These are phyloP conservation scores for Leuciscus idus DNA, from an alignment of 2,113 vertebrate genomes.

Conservation along the genomic window DNA sequence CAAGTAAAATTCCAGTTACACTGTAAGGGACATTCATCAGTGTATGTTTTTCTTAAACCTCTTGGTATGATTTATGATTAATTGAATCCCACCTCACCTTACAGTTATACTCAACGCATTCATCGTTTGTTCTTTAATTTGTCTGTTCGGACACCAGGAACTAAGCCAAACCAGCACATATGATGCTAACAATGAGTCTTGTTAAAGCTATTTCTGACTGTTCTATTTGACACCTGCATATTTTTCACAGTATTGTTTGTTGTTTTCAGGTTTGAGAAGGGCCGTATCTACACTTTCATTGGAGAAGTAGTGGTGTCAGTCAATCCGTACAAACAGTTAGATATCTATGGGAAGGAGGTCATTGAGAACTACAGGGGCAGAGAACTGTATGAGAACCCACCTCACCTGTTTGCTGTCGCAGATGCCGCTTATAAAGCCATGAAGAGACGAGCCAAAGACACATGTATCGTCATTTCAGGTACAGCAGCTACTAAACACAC, in stretches of 20 bases:
- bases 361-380: conserved; percentile 85
- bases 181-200: not conserved
- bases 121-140: not conserved
- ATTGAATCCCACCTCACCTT: not conserved
- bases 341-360: conserved; percentile 80
- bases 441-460: conserved; percentile 90
- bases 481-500: not conserved
- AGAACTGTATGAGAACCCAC: conserved; percentile 89
- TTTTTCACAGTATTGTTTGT: not conserved
- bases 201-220: not conserved
- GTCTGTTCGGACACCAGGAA: not conserved
- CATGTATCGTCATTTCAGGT: conserved; percentile 96
- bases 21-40: no score
- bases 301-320: conserved; percentile 93
- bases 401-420: conserved; percentile 88
- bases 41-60: not conserved
- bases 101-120: not conserved
- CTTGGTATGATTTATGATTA: not conserved
- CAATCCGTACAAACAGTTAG: conserved; percentile 86
- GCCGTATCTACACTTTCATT: conserved; percentile 91
- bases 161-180: not conserved
- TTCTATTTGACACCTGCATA: not conserved
- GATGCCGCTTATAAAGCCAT: conserved; percentile 93
- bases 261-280: conserved; percentile 84
- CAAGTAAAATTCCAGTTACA: no score